Percentiles rank a stretch among this genome's conserved stretches.
These are phyloP conservation scores for Muntiacus muntjak DNA, from an alignment of 2,113 vertebrate genomes.

Conservation along the genomic window DNA sequence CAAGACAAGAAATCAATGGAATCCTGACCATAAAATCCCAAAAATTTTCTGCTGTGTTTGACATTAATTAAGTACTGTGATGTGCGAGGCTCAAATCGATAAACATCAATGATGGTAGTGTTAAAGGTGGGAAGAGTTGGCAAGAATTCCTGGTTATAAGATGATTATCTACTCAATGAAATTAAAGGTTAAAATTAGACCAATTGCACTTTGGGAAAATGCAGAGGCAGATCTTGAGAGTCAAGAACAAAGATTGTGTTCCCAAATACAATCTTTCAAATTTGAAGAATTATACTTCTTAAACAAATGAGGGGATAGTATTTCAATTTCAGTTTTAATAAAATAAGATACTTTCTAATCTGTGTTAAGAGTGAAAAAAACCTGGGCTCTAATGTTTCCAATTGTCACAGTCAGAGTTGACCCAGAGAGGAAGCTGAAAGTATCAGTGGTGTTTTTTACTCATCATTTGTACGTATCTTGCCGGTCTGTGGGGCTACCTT, in stretches of 20 bases:
- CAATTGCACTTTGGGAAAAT: background rate
- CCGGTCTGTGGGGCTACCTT: background rate
- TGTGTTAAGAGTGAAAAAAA: background rate
- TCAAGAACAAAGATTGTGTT: background rate
- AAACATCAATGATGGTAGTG: constrained; percentile 44
- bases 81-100: constrained; percentile 38
- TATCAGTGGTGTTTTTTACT: background rate
- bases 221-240: constrained; percentile 29
- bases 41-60: constrained; percentile 55
- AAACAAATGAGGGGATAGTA: background rate
- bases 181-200: constrained; percentile 62
- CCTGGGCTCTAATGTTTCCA: background rate
- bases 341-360: background rate
- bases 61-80: constrained; percentile 64
- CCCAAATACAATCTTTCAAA: background rate
- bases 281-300: background rate
- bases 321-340: background rate
- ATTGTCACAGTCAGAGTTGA: background rate
- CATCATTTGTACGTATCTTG: background rate
- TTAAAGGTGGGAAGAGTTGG: constrained; percentile 5
- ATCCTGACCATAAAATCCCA: constrained; percentile 20
- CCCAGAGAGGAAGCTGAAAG: accelerated
- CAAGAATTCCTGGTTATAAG: background rate
- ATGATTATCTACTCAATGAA: constrained; percentile 46
- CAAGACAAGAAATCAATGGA: constrained; percentile 51